Conservation (phyloP, 2,797 vertebrate genomes). For the Oreochromis mossambicus region DNA sequence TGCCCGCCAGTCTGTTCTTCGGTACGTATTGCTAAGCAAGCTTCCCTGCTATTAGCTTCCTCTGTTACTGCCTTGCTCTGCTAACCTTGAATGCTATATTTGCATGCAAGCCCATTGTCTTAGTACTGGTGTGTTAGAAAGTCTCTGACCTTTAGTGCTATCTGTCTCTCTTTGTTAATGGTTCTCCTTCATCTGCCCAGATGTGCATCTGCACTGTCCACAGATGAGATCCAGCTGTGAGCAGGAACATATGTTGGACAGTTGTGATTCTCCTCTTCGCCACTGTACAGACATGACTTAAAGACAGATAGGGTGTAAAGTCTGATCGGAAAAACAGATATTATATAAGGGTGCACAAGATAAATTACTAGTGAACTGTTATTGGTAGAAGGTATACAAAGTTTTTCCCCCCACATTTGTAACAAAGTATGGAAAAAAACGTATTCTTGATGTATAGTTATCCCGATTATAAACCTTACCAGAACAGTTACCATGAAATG, state of each 20-base stretch:
- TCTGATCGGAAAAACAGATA: not conserved
- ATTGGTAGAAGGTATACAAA: not conserved
- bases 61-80: constrained; percentile 48
- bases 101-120: constrained; percentile 32
- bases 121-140: constrained; percentile 9
- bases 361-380: not conserved
- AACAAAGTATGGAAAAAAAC: not conserved
- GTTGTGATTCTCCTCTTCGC: constrained; percentile 25
- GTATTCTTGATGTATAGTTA: not conserved
- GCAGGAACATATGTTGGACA: constrained; percentile 37
- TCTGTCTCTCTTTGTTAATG: constrained; percentile 20
- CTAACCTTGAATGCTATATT: constrained; percentile 45
- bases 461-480: not conserved
- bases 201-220: constrained; percentile 47
- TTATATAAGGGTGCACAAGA: not conserved
- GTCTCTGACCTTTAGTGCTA: constrained; percentile 25
- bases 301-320: not conserved
- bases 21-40: constrained; percentile 84
- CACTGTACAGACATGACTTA: constrained; percentile 10
- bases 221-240: constrained; percentile 65
- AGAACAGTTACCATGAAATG: constrained; percentile 10
- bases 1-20: constrained; percentile 91
- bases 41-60: constrained; percentile 59
- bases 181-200: constrained; percentile 45
- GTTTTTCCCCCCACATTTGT: not conserved